Conservation (phyloP, 2,888 invertebrate genomes). For the Megalurothrips usitatus region DNA sequence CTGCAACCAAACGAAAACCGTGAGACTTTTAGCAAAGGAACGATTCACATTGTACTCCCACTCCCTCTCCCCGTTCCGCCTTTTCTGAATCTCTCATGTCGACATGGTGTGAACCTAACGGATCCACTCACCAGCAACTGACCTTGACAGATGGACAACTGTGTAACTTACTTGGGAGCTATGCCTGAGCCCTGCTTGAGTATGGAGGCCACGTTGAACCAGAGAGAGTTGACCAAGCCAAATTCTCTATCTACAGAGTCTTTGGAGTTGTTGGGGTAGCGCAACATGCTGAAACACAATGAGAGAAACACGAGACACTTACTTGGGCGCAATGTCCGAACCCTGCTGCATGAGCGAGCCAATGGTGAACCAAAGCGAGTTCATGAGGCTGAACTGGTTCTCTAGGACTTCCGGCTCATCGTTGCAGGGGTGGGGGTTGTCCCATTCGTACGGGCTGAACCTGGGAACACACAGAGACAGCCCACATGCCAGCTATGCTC, state of each 20-base stretch:
- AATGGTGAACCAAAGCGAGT: conserved; percentile 93
- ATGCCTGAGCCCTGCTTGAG: conserved; percentile 17
- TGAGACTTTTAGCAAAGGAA: not conserved
- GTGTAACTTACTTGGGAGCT: not conserved
- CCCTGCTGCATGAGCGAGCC: conserved; percentile 90
- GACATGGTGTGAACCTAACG: too few relatives aligned
- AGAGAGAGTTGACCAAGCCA: conserved; percentile 16
- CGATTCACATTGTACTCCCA: not conserved
- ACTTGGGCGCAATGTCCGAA: conserved; percentile 87
- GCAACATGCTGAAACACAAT: conserved; percentile 19
- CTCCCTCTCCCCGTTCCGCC: too few relatives aligned
- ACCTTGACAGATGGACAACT: too few relatives aligned
- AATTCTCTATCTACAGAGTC: conserved; percentile 15
- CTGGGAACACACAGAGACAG: conserved; percentile 48
- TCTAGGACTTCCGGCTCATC: conserved; percentile 79
- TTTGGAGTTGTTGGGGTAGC: conserved; percentile 23
- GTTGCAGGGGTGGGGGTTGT: conserved; percentile 80
- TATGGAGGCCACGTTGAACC: conserved; percentile 19
- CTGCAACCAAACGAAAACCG: conserved; percentile 48
- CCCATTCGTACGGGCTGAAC: conserved; percentile 92
- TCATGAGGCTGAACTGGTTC: conserved; percentile 86
- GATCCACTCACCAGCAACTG: too few relatives aligned
- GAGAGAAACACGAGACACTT: conserved; percentile 49
- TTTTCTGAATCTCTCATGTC: too few relatives aligned
- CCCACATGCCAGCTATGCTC: conserved; percentile 14